Percentiles rank a stretch among this genome's conserved stretches.
These are phyloP conservation scores for Leptura quadrifasciata DNA, from an alignment of 2,888 invertebrate species.

Conservation along the genomic window DNA sequence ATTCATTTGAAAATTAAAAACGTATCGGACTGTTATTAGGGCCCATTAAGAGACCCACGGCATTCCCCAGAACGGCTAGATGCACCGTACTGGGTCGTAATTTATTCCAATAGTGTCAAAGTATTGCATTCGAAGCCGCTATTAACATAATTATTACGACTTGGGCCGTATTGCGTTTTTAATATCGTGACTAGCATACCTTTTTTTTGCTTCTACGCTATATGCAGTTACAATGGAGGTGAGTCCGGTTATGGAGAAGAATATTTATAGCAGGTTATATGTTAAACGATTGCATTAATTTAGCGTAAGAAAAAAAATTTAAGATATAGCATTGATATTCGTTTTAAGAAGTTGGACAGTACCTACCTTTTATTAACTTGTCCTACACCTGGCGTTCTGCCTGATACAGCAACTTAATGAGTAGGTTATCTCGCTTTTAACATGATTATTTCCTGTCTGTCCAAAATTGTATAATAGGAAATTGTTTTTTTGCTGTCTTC, in stretches of 20 bases:
- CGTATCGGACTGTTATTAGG: slow-evolving; percentile 31
- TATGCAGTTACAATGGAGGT: slow-evolving; percentile 3
- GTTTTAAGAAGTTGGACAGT: too few relatives aligned
- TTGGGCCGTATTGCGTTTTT: slow-evolving; percentile 18
- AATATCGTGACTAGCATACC: neutral
- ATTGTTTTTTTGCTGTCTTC: too few relatives aligned
- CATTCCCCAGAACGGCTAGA: neutral
- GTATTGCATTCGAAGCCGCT: slow-evolving; percentile 13
- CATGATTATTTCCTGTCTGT: too few relatives aligned
- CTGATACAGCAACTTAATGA: too few relatives aligned
- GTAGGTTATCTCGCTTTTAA: too few relatives aligned
- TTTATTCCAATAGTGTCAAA: slow-evolving; percentile 36
- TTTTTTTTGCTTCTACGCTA: neutral
- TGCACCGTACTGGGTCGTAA: slow-evolving; percentile 24
- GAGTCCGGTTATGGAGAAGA: neutral
- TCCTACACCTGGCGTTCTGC: too few relatives aligned
- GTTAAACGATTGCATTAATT: neutral
- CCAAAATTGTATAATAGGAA: too few relatives aligned
- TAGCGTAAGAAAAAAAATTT: neutral
- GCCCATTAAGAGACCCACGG: slow-evolving; percentile 37
- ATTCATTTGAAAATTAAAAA: slow-evolving; percentile 30
- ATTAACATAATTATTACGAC: slow-evolving; percentile 34
- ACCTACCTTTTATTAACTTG: too few relatives aligned
- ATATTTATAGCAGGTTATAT: neutral
- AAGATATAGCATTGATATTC: too few relatives aligned